Base-by-base conservation (phyloP, 2,888 invertebrate genomes). In the Eudemis profundana region DNA sequence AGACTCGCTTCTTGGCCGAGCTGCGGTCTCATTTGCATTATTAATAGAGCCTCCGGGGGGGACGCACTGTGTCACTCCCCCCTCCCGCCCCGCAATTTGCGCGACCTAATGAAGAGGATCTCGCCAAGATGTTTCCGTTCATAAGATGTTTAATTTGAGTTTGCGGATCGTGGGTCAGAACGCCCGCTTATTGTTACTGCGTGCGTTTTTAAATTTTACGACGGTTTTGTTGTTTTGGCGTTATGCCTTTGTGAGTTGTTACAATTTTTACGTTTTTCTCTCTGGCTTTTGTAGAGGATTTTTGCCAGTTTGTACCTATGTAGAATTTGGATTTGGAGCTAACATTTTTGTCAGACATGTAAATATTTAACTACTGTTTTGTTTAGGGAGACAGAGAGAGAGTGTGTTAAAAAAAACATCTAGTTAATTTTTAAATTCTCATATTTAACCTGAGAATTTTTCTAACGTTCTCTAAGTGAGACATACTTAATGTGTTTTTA, bases 21-120 rank as follows among this genome's bases (percentile, higher is more conserved):
- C 89, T 89, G 91, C 89, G 90, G 90, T 89, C 91, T 91, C 90
- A 91, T 91, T 91, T 91, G 88, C 91, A 92, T 92, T 92, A 92
- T 92, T 92, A 92, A 92, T 92, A 91, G 90, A 89, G 85, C 84
- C 86, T 82, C 81, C 78, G 82, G 80, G 89, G 81, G 70, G 66
- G 63, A 50, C 65, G 71, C 74, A 74, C 77, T 79, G 83, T 89
- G 88, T 89, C 89, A 89, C 84, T 89, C 83, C 84, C 84, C 82
- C 82, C 74, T 76, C 76, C 75, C 79, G n/a, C 70, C 81, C 82
- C 33, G 33, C 90, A 89, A 89, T 86, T 89, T 89, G 86, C 85
- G 85, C 86, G 81, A 85, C 87, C 89, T 92, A 92, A 92, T 92
- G 91, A 92, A 92, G 90, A 92, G 91, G 86, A 88, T 88, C 88